A percentile compares a stretch with the other conserved stretches of the same genome.
Evolutionary conservation across 2,888 invertebrate genomes (phyloP).

Genomic region (Eupithecia centaureata): DNA sequence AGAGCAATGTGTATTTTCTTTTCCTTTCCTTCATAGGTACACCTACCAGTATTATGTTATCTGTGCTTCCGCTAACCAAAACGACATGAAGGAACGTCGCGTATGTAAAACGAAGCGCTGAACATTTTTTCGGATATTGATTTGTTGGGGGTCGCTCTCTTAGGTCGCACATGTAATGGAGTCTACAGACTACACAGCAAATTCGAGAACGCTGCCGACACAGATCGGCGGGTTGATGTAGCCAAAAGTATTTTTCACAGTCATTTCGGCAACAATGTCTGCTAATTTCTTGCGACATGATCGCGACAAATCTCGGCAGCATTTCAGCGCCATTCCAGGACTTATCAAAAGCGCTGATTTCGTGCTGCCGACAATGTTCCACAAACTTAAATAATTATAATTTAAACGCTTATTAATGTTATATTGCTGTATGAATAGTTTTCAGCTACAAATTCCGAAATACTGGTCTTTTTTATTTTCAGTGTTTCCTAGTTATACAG

Average conservation of each 20-base stretch:
- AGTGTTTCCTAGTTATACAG: not conserved
- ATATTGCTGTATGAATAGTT: too few species aligned
- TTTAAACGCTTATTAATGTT: too few species aligned
- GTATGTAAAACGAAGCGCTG: not conserved
- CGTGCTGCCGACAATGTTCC: not conserved
- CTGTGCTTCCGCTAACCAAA: slow-evolving; percentile 10
- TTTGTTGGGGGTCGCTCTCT: slow-evolving; percentile 7
- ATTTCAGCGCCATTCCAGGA: not conserved
- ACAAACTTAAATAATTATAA: too few species aligned
- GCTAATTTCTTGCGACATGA: not conserved
- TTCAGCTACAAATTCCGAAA: too few species aligned
- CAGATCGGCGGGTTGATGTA: not conserved
- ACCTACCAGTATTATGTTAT: not conserved
- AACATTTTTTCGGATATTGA: slow-evolving; percentile 14
- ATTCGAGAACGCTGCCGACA: not conserved
- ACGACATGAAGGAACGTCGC: slow-evolving; percentile 11
- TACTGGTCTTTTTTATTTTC: too few species aligned
- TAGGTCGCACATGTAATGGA: not conserved
- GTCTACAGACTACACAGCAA: not conserved
- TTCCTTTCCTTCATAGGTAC: not conserved
- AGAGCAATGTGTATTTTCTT: not conserved
- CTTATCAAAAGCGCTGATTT: not conserved
- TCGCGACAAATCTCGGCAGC: not conserved
- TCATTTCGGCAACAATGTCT: not conserved
- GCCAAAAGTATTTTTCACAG: not conserved